phyloP scores from a whole-genome alignment of 2,113 vertebrate species.

The Pelodiscus sinensis region DNA sequence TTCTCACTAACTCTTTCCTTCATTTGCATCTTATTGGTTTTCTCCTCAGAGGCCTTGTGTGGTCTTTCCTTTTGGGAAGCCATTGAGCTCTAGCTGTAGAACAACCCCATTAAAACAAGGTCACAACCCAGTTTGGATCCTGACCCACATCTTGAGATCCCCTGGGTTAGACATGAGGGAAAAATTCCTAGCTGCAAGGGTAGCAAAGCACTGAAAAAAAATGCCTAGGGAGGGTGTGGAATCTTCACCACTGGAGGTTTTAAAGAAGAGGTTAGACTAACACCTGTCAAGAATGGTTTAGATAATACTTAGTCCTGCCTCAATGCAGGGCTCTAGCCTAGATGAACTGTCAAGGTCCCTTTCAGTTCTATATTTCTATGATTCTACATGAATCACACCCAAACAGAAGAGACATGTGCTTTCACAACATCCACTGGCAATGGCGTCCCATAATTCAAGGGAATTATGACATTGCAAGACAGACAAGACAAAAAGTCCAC shows the following conservation, averaged over 20 bases:
- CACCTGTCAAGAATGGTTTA: background rate
- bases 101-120: too few relatives aligned
- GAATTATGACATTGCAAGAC: too few relatives aligned
- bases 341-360: background rate
- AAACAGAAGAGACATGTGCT: too few relatives aligned
- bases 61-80: background rate
- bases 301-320: background rate
- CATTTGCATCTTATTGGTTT: background rate
- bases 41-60: background rate
- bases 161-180: background rate
- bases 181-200: background rate
- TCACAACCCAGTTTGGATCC: too few relatives aligned
- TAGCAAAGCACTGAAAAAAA: background rate
- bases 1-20: background rate
- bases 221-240: background rate
- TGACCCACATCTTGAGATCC: too few relatives aligned
- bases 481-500: too few relatives aligned
- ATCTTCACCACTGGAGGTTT: background rate
- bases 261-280: background rate
- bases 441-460: too few relatives aligned
- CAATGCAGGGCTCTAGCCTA: too few relatives aligned
- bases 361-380: background rate
- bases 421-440: too few relatives aligned
- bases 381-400: too few relatives aligned
- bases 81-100: background rate